Base-by-base conservation (phyloP, 2,797 vertebrate species). In the Melanitta fusca region DNA sequence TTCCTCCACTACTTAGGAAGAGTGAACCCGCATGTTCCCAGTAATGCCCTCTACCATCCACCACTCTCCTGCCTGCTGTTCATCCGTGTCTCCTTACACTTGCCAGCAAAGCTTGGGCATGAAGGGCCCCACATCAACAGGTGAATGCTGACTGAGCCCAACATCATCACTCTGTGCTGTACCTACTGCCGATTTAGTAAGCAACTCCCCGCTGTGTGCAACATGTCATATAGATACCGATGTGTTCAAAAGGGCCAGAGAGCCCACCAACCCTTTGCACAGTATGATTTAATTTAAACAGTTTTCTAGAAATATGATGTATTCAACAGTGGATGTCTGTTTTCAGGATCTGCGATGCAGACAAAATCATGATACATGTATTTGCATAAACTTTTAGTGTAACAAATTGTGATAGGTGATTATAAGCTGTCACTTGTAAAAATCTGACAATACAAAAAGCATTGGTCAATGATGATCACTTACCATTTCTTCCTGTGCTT, bases 71-170 rank as follows among this genome's bases (percentile, higher is more conserved):
- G 34, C 43, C n/a, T 74, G 30, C 32, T 66, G 19, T 18, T 83
- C 43, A 47, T 27, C 22, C 5, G 12, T 12, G 6, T 21, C 58
- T 78, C 47, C 30, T 62, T 30, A 43, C n/a, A 49, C 30, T 27
- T 36, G 24, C 18, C 11, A 13, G 30, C 17, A 41, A 20, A 0
- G 0, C 11, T 47, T 57, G 62, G 58, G 57, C 32, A 72, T 3
- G 0, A n/a, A 51, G 10, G 68, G 49, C 4, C 32, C 16, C 49
- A 43, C 21, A 45, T 8, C 3, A 24, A 4, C 0, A 15, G 11
- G 28, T 28, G 66, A 74, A 34, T 0, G 0, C 68, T 51, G 72
- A 45, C 45, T 69, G 83, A 88, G 34, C 11, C n/a, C 22, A 58
- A 43, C 27, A 22, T 30, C 54, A 88, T 41, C 64, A 51, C 20